These are phyloP conservation scores for Rousettus leschenaultii DNA, from an alignment of 2,113 vertebrate species.

Conservation along the genomic window DNA sequence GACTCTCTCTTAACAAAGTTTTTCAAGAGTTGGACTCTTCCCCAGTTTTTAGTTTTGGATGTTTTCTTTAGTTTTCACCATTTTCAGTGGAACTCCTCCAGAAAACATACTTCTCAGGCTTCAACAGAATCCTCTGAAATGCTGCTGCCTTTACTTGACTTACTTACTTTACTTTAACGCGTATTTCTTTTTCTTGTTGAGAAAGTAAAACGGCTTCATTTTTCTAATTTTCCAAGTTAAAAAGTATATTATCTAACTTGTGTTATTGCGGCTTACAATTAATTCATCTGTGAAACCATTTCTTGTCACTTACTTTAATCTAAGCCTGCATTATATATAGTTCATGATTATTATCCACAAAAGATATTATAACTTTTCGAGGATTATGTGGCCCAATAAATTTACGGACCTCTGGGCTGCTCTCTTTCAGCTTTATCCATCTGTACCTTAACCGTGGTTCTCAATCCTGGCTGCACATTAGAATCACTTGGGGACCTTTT, in stretches of 20 bases:
- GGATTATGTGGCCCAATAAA: neutral
- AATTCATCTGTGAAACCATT: neutral
- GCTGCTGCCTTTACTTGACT: neutral
- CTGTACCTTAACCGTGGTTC: neutral
- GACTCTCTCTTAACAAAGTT: conserved; percentile 2
- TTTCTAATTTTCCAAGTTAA: conserved; percentile 6
- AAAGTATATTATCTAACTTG: conserved; percentile 4
- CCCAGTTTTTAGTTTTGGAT: neutral
- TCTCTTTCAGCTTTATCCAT: neutral
- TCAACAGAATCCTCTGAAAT: neutral
- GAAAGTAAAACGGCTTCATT: conserved; percentile 5
- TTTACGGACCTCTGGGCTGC: neutral
- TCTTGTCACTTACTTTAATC: conserved; percentile 40
- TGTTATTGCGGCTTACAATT: neutral
- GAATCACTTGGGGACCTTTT: neutral
- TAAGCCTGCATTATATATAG: conserved; percentile 20
- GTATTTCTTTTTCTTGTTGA: neutral
- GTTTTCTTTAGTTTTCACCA: conserved; percentile 8
- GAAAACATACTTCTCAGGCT: conserved; percentile 18
- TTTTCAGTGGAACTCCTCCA: conserved; percentile 26
- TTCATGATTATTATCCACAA: conserved; percentile 25
- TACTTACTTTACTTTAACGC: neutral
- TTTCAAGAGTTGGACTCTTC: neutral
- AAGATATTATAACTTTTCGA: conserved; percentile 1
- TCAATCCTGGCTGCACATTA: neutral